Evolutionary conservation across 2,113 vertebrate genomes (phyloP).

Genomic region (Fulmarus glacialis): DNA sequence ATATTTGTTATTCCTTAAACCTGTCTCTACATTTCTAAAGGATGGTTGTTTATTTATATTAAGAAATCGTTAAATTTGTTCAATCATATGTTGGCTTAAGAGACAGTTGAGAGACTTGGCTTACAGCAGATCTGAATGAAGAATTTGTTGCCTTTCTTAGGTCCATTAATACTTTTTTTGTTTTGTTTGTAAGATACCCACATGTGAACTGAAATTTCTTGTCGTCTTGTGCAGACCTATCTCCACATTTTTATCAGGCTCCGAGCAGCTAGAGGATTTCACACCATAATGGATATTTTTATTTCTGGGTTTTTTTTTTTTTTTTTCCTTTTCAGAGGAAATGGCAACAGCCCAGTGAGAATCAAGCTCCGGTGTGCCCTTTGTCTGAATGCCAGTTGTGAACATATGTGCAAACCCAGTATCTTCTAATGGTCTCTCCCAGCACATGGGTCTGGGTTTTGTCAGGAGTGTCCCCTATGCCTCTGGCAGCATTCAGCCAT

Average conservation of each 20-base stretch:
- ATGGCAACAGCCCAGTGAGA: background rate
- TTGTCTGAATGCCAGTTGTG: background rate
- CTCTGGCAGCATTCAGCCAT: background rate
- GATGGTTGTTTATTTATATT: background rate
- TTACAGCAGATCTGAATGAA: background rate
- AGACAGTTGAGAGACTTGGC: background rate
- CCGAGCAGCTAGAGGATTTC: background rate
- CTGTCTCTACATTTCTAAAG: background rate
- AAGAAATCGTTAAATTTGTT: background rate
- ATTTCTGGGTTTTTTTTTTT: background rate
- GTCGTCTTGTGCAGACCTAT: background rate
- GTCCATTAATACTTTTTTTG: background rate
- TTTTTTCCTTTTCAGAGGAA: background rate
- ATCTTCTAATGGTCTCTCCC: background rate
- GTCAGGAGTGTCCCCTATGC: background rate
- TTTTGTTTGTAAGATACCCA: background rate
- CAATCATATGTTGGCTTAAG: background rate
- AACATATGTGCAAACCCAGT: background rate
- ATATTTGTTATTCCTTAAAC: background rate
- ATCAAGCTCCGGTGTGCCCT: background rate
- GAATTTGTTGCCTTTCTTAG: background rate
- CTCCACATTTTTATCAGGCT: background rate
- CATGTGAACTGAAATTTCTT: background rate
- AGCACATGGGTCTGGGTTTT: background rate
- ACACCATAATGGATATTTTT: background rate